A percentile compares a stretch with the other conserved stretches of the same genome.
Evolutionary conservation across 2,888 invertebrate species (phyloP).

Genomic region (Petrolisthes manimaculis): DNA sequence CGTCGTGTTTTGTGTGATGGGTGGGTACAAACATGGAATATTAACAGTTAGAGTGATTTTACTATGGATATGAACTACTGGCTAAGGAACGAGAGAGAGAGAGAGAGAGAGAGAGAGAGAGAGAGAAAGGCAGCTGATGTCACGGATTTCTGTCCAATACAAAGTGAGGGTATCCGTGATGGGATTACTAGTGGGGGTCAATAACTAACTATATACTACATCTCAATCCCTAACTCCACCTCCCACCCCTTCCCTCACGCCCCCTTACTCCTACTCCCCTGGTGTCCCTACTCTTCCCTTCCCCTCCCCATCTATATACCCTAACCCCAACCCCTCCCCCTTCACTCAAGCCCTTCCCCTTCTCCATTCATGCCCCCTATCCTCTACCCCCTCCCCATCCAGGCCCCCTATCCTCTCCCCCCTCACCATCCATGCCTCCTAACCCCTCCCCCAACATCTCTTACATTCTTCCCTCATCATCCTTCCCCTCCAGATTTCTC

Average conservation of each 20-base stretch:
- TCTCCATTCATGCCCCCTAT: constrained; percentile 3
- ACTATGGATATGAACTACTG: too few relatives aligned
- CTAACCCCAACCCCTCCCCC: not conserved
- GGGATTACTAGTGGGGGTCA: too few relatives aligned
- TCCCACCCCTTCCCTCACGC: not conserved
- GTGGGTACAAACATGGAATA: too few relatives aligned
- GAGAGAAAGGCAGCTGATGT: too few relatives aligned
- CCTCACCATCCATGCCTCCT: not conserved
- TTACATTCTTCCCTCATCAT: not conserved
- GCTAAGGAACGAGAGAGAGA: too few relatives aligned
- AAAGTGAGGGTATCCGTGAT: too few relatives aligned
- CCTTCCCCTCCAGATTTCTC: not conserved
- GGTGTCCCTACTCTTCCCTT: not conserved
- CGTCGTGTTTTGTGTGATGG: too few relatives aligned
- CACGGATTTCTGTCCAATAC: not conserved
- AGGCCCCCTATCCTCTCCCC: constrained; percentile 21
- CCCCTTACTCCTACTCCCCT: not conserved
- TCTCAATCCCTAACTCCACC: not conserved
- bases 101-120: too few relatives aligned
- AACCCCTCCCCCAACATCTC: not conserved
- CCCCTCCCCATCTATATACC: not conserved
- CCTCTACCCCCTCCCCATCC: constrained; percentile 12
- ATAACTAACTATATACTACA: not conserved
- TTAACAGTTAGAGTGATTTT: too few relatives aligned
- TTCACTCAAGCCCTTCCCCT: not conserved